phyloP scores from a whole-genome alignment of 1,140 invertebrate genomes.

The Andricus grossulariae region DNA sequence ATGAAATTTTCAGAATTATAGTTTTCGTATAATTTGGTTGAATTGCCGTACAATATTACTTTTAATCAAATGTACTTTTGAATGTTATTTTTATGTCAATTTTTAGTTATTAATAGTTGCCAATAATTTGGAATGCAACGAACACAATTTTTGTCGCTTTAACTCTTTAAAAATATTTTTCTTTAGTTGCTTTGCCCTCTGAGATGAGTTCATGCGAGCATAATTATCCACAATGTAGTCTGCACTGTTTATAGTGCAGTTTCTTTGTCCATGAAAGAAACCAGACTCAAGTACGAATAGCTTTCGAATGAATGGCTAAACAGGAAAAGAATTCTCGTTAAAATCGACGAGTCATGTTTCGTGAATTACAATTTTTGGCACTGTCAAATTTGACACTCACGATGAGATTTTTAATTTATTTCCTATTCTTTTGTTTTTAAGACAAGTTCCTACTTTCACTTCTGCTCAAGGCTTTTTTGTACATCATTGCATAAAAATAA shows the following conservation, averaged over 20 bases:
- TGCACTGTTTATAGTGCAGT: constrained; percentile 10
- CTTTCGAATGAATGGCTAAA: constrained; percentile 2
- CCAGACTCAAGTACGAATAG: constrained; percentile 1
- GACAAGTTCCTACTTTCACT: neutral
- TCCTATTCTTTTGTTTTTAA: neutral
- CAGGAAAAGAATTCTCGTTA: constrained; percentile 2
- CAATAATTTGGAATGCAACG: too few relatives aligned
- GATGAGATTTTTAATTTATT: neutral
- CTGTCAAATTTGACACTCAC: neutral
- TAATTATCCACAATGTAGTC: neutral
- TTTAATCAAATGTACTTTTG: too few relatives aligned
- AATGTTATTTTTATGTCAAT: too few relatives aligned
- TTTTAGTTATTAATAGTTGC: too few relatives aligned
- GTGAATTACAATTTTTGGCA: neutral
- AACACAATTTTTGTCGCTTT: too few relatives aligned
- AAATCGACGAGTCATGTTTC: constrained; percentile 1
- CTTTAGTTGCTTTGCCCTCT: too few relatives aligned
- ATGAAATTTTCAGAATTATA: neutral
- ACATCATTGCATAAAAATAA: too few relatives aligned
- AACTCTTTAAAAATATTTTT: too few relatives aligned
- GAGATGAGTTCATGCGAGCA: too few relatives aligned
- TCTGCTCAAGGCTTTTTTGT: too few relatives aligned
- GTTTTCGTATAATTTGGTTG: too few relatives aligned
- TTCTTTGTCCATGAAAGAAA: constrained; percentile 1
- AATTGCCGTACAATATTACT: too few relatives aligned